These are phyloP conservation scores for Motacilla tschutschensis DNA, from an alignment of 2,113 vertebrate genomes.

Conservation along the genomic window DNA sequence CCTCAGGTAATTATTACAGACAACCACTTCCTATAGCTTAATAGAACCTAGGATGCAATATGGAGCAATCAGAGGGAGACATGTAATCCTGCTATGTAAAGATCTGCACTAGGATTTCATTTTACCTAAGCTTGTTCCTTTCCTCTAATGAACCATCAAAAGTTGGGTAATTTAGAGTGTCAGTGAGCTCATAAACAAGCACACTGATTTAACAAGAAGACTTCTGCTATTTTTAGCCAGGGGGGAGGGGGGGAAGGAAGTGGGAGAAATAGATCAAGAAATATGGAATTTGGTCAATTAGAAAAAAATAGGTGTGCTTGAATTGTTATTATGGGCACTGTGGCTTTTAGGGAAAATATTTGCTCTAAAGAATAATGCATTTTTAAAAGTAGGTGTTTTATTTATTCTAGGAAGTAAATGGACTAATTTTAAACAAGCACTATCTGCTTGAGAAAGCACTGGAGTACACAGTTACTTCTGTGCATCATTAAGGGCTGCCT, in stretches of 20 bases:
- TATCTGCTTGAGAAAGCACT: neutral
- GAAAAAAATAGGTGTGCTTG: constrained; percentile 2
- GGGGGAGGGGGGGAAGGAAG: rapidly evolving
- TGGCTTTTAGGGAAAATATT: constrained; percentile 18
- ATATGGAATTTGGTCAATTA: neutral
- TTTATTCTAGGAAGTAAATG: constrained; percentile 28
- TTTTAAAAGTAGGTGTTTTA: constrained; percentile 7
- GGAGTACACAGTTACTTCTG: neutral
- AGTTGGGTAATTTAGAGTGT: constrained; percentile 26
- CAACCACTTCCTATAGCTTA: neutral
- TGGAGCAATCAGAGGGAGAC: constrained; percentile 17
- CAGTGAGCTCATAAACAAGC: constrained; percentile 36
- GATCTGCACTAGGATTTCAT: constrained; percentile 17
- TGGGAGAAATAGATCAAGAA: neutral
- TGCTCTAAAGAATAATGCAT: neutral
- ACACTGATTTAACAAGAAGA: constrained; percentile 26
- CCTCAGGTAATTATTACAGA: neutral
- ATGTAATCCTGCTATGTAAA: neutral
- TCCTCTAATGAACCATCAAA: constrained; percentile 5
- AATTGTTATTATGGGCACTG: constrained; percentile 15
- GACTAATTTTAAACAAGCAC: constrained; percentile 1
- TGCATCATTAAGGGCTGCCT: neutral
- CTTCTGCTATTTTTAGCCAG: constrained; percentile 25
- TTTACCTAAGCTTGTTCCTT: constrained; percentile 24
- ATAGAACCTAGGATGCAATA: neutral